Base-by-base conservation (phyloP, 2,888 invertebrate species). In the Amphipyra tragopoginis region DNA sequence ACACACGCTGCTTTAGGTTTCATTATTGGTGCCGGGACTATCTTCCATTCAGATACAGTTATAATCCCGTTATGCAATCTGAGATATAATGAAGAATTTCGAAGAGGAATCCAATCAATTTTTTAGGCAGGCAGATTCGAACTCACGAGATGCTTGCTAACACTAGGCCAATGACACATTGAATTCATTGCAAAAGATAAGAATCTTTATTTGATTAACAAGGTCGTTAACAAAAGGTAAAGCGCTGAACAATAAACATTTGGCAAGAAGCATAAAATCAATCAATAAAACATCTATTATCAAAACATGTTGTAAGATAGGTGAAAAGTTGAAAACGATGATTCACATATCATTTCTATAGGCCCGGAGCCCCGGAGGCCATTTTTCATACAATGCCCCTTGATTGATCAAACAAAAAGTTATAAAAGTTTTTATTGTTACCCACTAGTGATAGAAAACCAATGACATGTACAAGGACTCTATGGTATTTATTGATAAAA, bases 361-460 rank as follows among this genome's bases (percentile, higher is more conserved):
- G n/a, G n/a, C n/a, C n/a, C n/a, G 43, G 52, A 36, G 36, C 21
- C 8, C 36, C 36, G n/a, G 54, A 75, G 67, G 70, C 47, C 62
- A 66, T 58, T 39, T 52, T 55, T 43, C 40, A 48, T 56, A 73
- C 79, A 77, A 85, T 77, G 79, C 74, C 67, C 34, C 49, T 65
- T 79, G 80, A 83, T 82, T 77, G 80, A 80, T 79, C 71, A 71
- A 65, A 75, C 66, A 65, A 76, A 74, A 67, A 54, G 63, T 83
- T 82, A 58, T 80, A 72, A 72, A 72, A 80, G 69, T 14, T 21
- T 14, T 21, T 43, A 57, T 59, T 72, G 72, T 65, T 61, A 67
- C 74, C 63, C 64, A 71, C 67, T 58, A 64, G 55, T 68, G 59
- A 57, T 50, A 73, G 56, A 77, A 73, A 65, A 70, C 38, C 61